These are phyloP conservation scores for Perdita meconis DNA, from an alignment of 2,888 invertebrate genomes.

Conservation along the genomic window DNA sequence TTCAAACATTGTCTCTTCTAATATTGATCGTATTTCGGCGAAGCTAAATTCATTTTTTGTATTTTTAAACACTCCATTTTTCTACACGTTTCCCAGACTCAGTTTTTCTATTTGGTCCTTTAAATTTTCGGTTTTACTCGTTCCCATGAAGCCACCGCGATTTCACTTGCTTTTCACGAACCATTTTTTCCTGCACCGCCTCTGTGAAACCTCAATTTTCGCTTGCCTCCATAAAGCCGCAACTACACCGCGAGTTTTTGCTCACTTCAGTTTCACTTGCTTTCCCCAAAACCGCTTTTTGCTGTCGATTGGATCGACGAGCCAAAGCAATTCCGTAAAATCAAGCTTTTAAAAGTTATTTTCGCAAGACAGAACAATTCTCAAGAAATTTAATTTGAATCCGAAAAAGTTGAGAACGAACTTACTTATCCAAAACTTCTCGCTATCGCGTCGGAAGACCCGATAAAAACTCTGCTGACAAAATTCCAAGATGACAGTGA, in stretches of 20 bases:
- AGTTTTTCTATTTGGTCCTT: slow-evolving; percentile 14
- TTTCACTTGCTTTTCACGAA: slow-evolving; percentile 14
- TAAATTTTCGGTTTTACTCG: slow-evolving; percentile 29
- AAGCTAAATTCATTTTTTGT: not conserved
- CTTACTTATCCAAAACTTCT: too few relatives aligned
- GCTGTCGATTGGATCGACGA: not conserved
- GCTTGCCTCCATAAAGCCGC: slow-evolving; percentile 23
- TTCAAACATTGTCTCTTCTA: not conserved
- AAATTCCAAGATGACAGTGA: too few relatives aligned
- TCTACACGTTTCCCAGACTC: not conserved
- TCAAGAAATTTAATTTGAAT: too few relatives aligned
- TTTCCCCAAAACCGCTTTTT: not conserved
- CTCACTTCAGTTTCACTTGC: slow-evolving; percentile 1
- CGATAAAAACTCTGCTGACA: too few relatives aligned
- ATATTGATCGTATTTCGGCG: not conserved
- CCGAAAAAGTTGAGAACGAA: too few relatives aligned
- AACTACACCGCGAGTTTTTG: slow-evolving; percentile 20
- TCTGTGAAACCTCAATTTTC: slow-evolving; percentile 45
- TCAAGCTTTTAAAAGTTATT: too few relatives aligned
- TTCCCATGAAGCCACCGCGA: slow-evolving; percentile 5
- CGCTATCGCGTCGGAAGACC: too few relatives aligned
- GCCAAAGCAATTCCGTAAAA: not conserved
- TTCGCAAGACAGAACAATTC: too few relatives aligned
- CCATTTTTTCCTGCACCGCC: slow-evolving; percentile 32
- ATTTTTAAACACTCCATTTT: not conserved